phyloP scores from a whole-genome alignment of 2,888 invertebrate genomes.

The Ichneumoninae sp. region DNA sequence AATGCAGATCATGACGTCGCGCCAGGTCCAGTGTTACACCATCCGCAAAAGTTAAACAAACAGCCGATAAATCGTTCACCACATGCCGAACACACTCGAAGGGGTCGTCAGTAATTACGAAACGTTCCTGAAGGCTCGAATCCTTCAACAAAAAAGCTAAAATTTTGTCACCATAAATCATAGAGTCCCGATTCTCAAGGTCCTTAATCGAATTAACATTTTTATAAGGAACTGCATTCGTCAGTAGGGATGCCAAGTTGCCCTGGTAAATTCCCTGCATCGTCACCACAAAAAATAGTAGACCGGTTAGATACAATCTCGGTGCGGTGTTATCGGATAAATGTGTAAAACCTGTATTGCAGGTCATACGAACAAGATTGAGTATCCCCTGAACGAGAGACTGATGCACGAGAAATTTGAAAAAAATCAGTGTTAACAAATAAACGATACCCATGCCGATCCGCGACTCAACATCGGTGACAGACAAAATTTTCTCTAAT shows the following conservation, averaged over 20 bases:
- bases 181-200: background rate
- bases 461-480: background rate
- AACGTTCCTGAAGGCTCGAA: no score
- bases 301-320: background rate
- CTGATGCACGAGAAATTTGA: background rate
- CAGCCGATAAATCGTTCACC: no score
- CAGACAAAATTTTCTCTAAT: slow-evolving; percentile 2
- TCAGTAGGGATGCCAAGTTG: background rate
- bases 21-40: no score
- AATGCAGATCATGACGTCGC: no score
- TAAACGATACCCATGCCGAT: background rate
- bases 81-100: background rate
- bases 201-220: background rate
- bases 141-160: no score
- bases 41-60: no score
- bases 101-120: background rate
- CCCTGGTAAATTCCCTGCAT: slow-evolving; percentile 26
- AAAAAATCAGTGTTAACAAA: background rate
- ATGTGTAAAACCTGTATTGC: background rate
- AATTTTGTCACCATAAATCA: no score
- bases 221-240: background rate
- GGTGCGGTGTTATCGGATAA: background rate
- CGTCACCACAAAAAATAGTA: background rate
- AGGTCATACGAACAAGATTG: background rate
- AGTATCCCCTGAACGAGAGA: background rate